Evolutionary conservation across 2,113 vertebrate species (phyloP).

Genomic region (Caloenas nicobarica): DNA sequence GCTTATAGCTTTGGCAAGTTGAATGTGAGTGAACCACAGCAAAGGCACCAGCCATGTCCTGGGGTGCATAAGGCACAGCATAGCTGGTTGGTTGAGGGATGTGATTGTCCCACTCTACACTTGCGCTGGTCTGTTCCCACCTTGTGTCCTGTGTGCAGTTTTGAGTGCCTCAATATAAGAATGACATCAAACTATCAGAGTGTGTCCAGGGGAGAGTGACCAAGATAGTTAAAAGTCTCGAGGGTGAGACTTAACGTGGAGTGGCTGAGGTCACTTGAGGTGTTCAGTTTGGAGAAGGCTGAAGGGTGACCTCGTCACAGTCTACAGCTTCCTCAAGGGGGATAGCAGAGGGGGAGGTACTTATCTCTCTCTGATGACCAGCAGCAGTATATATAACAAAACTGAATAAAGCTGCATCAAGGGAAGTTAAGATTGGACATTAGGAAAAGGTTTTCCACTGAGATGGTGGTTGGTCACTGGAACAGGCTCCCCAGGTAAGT

Average conservation of each 20-base stretch:
- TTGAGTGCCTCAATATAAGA: background rate
- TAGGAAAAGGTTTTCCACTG: background rate
- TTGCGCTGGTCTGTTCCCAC: background rate
- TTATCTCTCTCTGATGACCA: background rate
- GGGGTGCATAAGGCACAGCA: background rate
- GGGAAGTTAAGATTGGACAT: no score
- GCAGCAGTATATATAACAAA: background rate
- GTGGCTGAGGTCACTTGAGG: background rate
- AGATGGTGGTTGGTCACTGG: background rate
- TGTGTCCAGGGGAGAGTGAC: background rate
- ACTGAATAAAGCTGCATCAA: background rate
- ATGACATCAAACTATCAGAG: background rate
- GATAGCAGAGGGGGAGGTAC: accelerated
- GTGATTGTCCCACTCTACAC: background rate
- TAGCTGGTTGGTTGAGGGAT: background rate
- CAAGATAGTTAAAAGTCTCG: background rate
- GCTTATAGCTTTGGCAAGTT: background rate
- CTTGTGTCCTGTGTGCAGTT: background rate
- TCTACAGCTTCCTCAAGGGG: background rate
- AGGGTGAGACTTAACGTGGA: background rate
- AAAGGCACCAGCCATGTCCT: background rate
- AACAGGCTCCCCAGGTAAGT: background rate
- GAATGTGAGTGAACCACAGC: background rate
- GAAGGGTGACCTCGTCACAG: background rate
- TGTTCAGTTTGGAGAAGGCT: background rate